Evolutionary conservation across 2,797 vertebrate species (phyloP), one percentile per base, ranked within the genome.

Genomic region (Melanotaenia boesemani): DNA sequence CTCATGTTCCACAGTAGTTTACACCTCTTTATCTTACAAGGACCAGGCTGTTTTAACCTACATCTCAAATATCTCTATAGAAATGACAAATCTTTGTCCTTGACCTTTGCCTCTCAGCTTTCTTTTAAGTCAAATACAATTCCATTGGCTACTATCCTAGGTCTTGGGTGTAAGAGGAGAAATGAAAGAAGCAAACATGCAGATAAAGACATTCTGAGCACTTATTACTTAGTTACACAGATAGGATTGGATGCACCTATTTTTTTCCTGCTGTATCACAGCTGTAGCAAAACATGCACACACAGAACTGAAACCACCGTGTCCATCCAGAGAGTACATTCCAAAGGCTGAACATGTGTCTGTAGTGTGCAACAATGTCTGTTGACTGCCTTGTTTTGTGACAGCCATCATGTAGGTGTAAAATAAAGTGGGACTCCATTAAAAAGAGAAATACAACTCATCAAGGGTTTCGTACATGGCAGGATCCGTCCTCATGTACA

Each of bases 181-280:
- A 80, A 72, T 54, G 24, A 67, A 91, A 84, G 79, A 92, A 89
- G 88, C 88, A 89, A 91, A 89, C 94, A 95, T 95, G 95, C 95
- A 95, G 85, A 81, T 89, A 83, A 87, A 93, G 84, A 88, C 89
- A 91, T 93, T 91, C 82, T 78, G 88, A 91, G 76, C 83, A 86
- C 80, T 76, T 91, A 79, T 82, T 78, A 86, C 76, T 32, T 76
- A 85, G 75, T 76, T 87, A 90, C 86, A 91, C 83, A 84, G 84
- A 90, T 63, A 39, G 65, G 81, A 79, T 85, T 67, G 75, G 85
- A 89, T 84, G 89, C 88, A 90, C 86, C 87, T 74, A 70, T 30
- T 30, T 30, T 30, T 74, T 81, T 83, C 86, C 82, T 76, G 79
- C 73, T 86, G 73, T 80, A 89, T 72, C 69, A 70, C 79, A 73